Evolutionary conservation across 2,797 vertebrate genomes (phyloP).

Genomic region (Poeciliopsis presidionis): DNA sequence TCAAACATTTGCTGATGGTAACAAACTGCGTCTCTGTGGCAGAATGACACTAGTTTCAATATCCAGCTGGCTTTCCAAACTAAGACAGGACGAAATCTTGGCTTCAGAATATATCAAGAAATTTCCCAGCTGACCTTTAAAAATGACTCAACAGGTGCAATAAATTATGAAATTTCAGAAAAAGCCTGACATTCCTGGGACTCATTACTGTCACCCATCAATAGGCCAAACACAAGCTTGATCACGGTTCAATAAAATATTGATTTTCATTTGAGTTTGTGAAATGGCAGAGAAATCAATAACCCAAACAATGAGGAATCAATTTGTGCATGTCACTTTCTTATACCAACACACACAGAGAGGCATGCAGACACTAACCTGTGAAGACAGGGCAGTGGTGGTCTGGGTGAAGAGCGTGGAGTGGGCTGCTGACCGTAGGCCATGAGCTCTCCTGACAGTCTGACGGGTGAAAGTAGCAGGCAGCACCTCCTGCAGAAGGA

Average conservation of each 20-base stretch:
- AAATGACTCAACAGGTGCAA: constrained; percentile 32
- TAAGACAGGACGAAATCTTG: constrained; percentile 27
- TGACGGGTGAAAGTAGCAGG: constrained; percentile 77
- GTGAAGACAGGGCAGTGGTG: constrained; percentile 76
- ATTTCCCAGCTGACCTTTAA: constrained; percentile 43
- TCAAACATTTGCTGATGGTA: not conserved
- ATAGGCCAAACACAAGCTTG: constrained; percentile 23
- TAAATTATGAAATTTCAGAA: constrained; percentile 27
- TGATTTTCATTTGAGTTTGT: constrained; percentile 16
- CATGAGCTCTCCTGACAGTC: constrained; percentile 83
- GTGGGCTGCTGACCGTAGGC: constrained; percentile 76
- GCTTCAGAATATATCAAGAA: constrained; percentile 24
- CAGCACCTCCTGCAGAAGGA: constrained; percentile 73
- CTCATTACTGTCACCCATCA: constrained; percentile 21
- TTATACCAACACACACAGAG: not conserved
- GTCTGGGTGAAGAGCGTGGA: constrained; percentile 79
- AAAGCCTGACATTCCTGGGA: constrained; percentile 35
- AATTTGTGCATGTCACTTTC: constrained; percentile 5
- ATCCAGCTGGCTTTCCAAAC: constrained; percentile 17
- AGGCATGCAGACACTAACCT: constrained; percentile 68
- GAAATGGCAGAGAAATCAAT: constrained; percentile 30
- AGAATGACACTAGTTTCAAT: not conserved
- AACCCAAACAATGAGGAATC: constrained; percentile 9
- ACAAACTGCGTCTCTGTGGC: not conserved
- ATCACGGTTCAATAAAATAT: constrained; percentile 27